phyloP scores from a whole-genome alignment of 2,888 invertebrate genomes.

The Coremacera marginata region DNA sequence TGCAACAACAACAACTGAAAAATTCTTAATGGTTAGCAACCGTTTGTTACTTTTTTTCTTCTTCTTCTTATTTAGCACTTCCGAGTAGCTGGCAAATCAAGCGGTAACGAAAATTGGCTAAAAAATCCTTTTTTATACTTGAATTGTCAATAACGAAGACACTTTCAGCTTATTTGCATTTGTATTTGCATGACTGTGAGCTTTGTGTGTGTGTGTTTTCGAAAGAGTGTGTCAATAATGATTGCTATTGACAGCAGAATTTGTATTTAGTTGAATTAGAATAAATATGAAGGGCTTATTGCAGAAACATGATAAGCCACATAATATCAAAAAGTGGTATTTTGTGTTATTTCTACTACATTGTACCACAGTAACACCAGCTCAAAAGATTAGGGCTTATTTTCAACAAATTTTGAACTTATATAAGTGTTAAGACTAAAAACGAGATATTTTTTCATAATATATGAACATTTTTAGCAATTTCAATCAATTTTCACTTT shows the following conservation, averaged over 20 bases:
- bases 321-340: too few relatives aligned
- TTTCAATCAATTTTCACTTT: too few relatives aligned
- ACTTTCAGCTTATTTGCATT: constrained; percentile 48
- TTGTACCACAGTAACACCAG: too few relatives aligned
- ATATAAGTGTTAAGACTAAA: too few relatives aligned
- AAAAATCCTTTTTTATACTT: constrained; percentile 58
- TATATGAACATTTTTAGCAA: too few relatives aligned
- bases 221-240: constrained; percentile 43
- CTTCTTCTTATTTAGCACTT: background rate
- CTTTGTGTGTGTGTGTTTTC: constrained; percentile 1
- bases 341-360: too few relatives aligned
- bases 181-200: constrained; percentile 28
- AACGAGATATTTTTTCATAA: too few relatives aligned
- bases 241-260: constrained; percentile 60
- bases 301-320: too few relatives aligned
- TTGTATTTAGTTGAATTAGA: constrained; percentile 27
- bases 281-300: too few relatives aligned
- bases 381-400: too few relatives aligned
- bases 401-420: too few relatives aligned
- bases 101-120: constrained; percentile 56
- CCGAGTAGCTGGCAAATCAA: constrained; percentile 19
- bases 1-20: background rate
- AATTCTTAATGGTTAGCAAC: background rate
- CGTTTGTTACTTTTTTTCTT: constrained; percentile 4
- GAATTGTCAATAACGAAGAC: constrained; percentile 54